Percentiles rank a stretch among this genome's conserved stretches.
Evolutionary conservation across 30 jellyfish, hydroid and myxozoan species (phyloP).

Genomic region (Hydractinia symbiolongicarpus): DNA sequence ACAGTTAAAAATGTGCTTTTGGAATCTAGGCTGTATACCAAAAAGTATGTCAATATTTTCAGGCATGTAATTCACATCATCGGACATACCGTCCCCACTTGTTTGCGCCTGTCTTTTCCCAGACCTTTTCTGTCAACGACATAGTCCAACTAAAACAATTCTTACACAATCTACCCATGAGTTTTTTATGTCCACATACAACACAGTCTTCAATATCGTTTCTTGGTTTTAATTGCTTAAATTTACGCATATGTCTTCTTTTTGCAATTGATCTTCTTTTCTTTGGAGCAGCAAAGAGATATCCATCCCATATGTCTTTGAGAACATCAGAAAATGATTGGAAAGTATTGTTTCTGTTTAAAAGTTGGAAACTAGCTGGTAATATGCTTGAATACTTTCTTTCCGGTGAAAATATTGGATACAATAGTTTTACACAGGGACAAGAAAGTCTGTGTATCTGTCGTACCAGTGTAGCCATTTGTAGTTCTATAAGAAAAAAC

Average conservation of each 20-base stretch:
- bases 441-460: no score
- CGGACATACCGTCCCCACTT: constrained; percentile 28
- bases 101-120: constrained; percentile 45
- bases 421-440: no score
- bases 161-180: constrained; percentile 71
- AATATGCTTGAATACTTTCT: background rate
- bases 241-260: constrained; percentile 46
- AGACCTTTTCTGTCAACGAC: constrained; percentile 34
- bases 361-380: constrained; percentile 16
- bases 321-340: background rate
- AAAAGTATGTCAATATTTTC: no score
- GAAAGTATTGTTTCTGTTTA: background rate
- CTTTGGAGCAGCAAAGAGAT: constrained; percentile 90
- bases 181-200: constrained; percentile 75
- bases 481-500: no score
- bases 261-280: constrained; percentile 63
- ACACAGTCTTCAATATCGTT: constrained; percentile 87
- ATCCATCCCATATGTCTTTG: constrained; percentile 40
- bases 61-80: no score
- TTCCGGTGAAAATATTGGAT: no score
- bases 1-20: no score
- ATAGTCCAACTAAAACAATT: constrained; percentile 50
- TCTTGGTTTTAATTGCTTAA: constrained; percentile 61
- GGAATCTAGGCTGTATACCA: no score
- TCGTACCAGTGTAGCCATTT: no score